Evolutionary conservation across 2,888 invertebrate species (phyloP).

Genomic region (Candidula unifasciata): DNA sequence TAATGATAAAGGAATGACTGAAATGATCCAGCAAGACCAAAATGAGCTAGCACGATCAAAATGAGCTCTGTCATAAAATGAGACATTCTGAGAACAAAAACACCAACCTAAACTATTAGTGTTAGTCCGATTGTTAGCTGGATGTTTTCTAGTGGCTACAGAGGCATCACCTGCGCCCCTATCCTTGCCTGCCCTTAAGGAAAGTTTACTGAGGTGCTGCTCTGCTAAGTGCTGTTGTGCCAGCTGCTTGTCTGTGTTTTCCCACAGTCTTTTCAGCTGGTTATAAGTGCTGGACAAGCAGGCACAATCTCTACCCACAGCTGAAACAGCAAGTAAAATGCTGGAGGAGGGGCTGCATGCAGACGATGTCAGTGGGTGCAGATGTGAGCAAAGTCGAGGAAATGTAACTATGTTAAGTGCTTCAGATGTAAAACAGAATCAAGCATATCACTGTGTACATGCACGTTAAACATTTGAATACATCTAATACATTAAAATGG

Average conservation of each 20-base stretch:
- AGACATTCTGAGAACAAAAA: neutral
- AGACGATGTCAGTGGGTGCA: neutral
- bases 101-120: slow-evolving; percentile 61
- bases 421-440: too few species aligned
- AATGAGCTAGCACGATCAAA: neutral
- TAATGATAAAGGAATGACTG: too few species aligned
- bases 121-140: slow-evolving; percentile 55
- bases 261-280: slow-evolving; percentile 77
- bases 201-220: slow-evolving; percentile 29
- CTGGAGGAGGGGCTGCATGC: neutral
- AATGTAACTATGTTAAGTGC: too few species aligned
- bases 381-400: neutral
- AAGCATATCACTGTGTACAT: too few species aligned
- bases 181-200: neutral
- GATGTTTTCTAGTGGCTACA: slow-evolving; percentile 48
- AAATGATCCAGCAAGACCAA: too few species aligned
- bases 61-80: neutral
- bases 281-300: slow-evolving; percentile 76
- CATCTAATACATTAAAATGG: too few species aligned
- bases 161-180: neutral
- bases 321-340: slow-evolving; percentile 66
- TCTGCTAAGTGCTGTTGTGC: slow-evolving; percentile 45
- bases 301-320: slow-evolving; percentile 73
- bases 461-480: too few species aligned
- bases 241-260: slow-evolving; percentile 73